Evolutionary conservation across 2,797 vertebrate species (phyloP), one percentile per base, ranked within the genome.

Genomic region (Girardinus metallicus): DNA sequence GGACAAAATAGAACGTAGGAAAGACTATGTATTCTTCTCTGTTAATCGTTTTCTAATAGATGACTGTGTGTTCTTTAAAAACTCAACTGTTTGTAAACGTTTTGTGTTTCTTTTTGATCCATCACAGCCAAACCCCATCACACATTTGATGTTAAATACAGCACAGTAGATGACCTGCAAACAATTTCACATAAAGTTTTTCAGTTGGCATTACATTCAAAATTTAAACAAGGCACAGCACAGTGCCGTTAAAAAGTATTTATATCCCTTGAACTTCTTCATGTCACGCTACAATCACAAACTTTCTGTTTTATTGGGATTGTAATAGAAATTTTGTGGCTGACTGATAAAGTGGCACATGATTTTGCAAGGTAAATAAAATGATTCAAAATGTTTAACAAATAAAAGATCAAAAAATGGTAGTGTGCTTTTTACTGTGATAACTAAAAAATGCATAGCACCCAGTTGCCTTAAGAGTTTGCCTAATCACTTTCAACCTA

Each of bases 1-100:
- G 87, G 71, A 76, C 88, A 88, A 89, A 83, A 62, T 77, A 44
- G 68, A 44, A 36, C 15, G 53, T 41, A 88, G 81, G 81, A 85
- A 89, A 89, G 74, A 60, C 83, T n/a, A n/a, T n/a, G n/a, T n/a
- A n/a, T n/a, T n/a, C n/a, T n/a, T n/a, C n/a, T n/a, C n/a, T n/a
- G n/a, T n/a, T n/a, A n/a, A n/a, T n/a, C n/a, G n/a, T n/a, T n/a
- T n/a, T n/a, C n/a, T n/a, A n/a, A n/a, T n/a, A n/a, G n/a, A n/a
- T n/a, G n/a, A n/a, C n/a, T n/a, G n/a, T n/a, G n/a, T n/a, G n/a
- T n/a, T n/a, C n/a, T n/a, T n/a, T n/a, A n/a, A n/a, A n/a, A n/a
- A n/a, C n/a, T n/a, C n/a, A n/a, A n/a, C n/a, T n/a, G n/a, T n/a
- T n/a, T n/a, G n/a, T n/a, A n/a, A n/a, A n/a, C n/a, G n/a, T n/a